Base-by-base conservation (phyloP, 2,797 vertebrate genomes). In the Sebastes nivosus region DNA sequence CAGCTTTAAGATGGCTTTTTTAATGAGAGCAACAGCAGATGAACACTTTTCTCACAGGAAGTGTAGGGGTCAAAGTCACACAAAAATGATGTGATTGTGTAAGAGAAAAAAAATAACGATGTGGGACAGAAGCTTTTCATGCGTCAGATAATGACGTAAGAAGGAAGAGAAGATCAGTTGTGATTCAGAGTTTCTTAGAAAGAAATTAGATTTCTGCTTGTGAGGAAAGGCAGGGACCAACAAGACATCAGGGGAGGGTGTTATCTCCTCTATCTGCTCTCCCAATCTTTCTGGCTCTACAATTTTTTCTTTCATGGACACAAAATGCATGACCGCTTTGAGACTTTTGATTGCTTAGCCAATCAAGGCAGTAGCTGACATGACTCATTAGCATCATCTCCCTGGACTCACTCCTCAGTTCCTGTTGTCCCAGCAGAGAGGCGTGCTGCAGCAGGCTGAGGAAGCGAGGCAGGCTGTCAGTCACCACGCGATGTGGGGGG, bases 341-440 rank as follows among this genome's bases (percentile, higher is more conserved):
- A 22, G 6, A 67, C 16, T 16, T 61, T 66, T 6, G 18, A 36
- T 14, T 30, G 22, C 12, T 30, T 59, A 57, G 34, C 16, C 36
- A 6, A 1, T 58, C 2, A 22, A 30, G 14, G 38, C 50, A 57
- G 32, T 7, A 20, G 8, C 50, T 22, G 54, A 65, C 13, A 22
- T 11, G 30, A 12, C 8, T 6, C 22, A 16, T 32, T 10, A 18
- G 5, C 5, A 3, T 30, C 16, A 10, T 36, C 7, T 34, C 25
- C 60, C 14, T 13, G 25, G 24, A 91, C 97, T 97, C 92, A 98
- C 96, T 93, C 88, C 93, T 96, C 64, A 98, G 92, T 75, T 97
- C 97, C 10, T 93, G 94, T 73, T 91, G 94, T 76, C 97, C 91
- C 85, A 97, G 95, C 67, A 92, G 93, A 14, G 96, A 94, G 24